A percentile compares a stretch with the other conserved stretches of the same genome.
Conservation (phyloP, 2,888 invertebrate species). For the Caradrina clavipalpis region DNA sequence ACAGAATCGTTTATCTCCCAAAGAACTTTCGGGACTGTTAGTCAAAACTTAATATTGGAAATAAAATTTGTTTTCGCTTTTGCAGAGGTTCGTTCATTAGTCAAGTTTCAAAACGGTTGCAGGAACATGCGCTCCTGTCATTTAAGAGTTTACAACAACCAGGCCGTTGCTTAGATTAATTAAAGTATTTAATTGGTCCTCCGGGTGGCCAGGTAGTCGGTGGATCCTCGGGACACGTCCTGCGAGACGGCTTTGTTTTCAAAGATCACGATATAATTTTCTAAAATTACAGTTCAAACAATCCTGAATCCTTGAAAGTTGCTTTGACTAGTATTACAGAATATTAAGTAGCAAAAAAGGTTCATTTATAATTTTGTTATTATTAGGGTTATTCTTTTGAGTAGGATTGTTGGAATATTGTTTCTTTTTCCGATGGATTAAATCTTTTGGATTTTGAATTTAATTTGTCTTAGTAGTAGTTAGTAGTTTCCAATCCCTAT, state of each 20-base stretch:
- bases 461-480: not conserved
- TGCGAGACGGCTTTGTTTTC: slow-evolving; percentile 56
- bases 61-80: slow-evolving; percentile 60
- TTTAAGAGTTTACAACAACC: slow-evolving; percentile 59
- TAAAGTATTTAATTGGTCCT: slow-evolving; percentile 65
- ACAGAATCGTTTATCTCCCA: slow-evolving; percentile 59
- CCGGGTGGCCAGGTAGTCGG: slow-evolving; percentile 57
- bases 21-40: slow-evolving; percentile 50
- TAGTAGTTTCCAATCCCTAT: not conserved
- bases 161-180: slow-evolving; percentile 62
- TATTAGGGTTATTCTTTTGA: slow-evolving; percentile 50
- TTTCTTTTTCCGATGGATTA: slow-evolving; percentile 7
- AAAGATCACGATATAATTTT: slow-evolving; percentile 62
- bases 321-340: slow-evolving; percentile 47
- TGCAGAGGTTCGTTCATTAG: slow-evolving; percentile 55
- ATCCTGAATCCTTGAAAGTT: slow-evolving; percentile 56
- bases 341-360: slow-evolving; percentile 53
- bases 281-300: slow-evolving; percentile 61
- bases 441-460: slow-evolving; percentile 1
- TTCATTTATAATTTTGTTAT: slow-evolving; percentile 45
- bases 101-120: slow-evolving; percentile 62
- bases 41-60: slow-evolving; percentile 61
- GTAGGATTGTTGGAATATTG: slow-evolving; percentile 8
- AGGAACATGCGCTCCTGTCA: slow-evolving; percentile 63
- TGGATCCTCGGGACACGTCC: slow-evolving; percentile 49